phyloP scores from a whole-genome alignment of 2,888 invertebrate species.

The Cordylochernes scorpioides region DNA sequence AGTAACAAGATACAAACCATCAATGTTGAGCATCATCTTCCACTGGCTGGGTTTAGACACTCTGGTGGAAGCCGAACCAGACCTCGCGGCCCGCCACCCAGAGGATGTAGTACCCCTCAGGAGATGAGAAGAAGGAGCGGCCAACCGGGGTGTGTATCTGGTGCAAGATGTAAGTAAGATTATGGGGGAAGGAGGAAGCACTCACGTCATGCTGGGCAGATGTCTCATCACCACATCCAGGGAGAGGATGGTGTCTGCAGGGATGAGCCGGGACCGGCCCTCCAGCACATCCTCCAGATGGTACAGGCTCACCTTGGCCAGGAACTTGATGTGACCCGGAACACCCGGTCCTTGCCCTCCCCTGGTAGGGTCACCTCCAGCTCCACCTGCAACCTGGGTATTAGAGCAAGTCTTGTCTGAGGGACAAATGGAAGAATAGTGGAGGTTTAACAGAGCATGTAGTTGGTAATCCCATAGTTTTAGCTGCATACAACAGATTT shows the following conservation, averaged over 20 bases:
- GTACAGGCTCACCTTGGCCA: slow-evolving; percentile 81
- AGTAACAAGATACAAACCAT: too few relatives aligned
- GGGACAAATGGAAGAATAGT: too few relatives aligned
- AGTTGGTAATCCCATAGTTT: too few relatives aligned
- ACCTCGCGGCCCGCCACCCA: slow-evolving; percentile 85
- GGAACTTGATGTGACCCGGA: slow-evolving; percentile 90
- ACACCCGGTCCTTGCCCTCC: slow-evolving; percentile 90
- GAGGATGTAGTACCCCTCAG: slow-evolving; percentile 90
- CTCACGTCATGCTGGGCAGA: slow-evolving; percentile 75
- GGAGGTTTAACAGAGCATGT: too few relatives aligned
- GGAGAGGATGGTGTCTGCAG: slow-evolving; percentile 87
- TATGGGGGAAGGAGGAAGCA: slow-evolving; percentile 3
- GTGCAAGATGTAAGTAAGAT: not conserved
- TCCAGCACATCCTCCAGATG: slow-evolving; percentile 91
- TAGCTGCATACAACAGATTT: too few relatives aligned
- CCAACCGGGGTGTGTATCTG: slow-evolving; percentile 80
- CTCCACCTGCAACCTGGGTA: too few relatives aligned
- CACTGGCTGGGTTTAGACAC: slow-evolving; percentile 93
- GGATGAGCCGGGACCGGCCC: slow-evolving; percentile 79
- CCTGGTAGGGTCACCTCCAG: slow-evolving; percentile 64
- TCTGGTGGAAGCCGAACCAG: slow-evolving; percentile 99
- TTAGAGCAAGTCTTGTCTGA: too few relatives aligned
- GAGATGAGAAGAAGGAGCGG: slow-evolving; percentile 90
- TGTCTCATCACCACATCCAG: slow-evolving; percentile 98
- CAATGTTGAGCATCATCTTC: slow-evolving; percentile 99